A percentile compares a stretch with the other conserved stretches of the same genome.
These are phyloP conservation scores for Coranthus polyacanthus DNA, from an alignment of 2,797 vertebrate species.

Conservation along the genomic window DNA sequence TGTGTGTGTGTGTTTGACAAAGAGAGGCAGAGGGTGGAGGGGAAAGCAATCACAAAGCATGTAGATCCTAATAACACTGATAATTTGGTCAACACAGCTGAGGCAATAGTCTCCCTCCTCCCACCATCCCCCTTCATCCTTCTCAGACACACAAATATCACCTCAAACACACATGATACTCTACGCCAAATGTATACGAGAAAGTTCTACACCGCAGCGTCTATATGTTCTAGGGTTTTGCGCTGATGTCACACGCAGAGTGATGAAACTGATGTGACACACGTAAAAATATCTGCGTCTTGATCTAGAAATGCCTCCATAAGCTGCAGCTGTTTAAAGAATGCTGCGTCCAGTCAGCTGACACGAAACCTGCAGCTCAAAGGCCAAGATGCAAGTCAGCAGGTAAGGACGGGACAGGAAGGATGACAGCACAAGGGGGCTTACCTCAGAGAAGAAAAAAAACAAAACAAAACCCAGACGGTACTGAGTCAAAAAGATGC, in stretches of 20 bases:
- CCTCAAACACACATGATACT: not conserved
- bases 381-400: conserved; percentile 54
- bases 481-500: not conserved
- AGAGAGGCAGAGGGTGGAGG: conserved; percentile 46
- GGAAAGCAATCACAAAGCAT: conserved; percentile 64
- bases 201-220: conserved; percentile 37
- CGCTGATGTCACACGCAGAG: conserved; percentile 16
- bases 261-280: not conserved
- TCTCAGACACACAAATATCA: conserved; percentile 14
- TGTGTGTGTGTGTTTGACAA: conserved; percentile 51
- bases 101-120: conserved; percentile 60
- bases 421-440: conserved; percentile 46
- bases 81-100: conserved; percentile 83
- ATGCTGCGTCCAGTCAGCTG: conserved; percentile 31
- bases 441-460: conserved; percentile 56
- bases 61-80: conserved; percentile 70
- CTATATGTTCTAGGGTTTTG: not conserved
- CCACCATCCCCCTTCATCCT: not conserved
- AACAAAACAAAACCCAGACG: not conserved
- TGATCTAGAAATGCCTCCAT: conserved; percentile 1
- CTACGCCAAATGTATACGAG: not conserved
- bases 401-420: conserved; percentile 7
- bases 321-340: conserved; percentile 7
- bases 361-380: conserved; percentile 39
- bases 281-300: not conserved